Percentiles rank a stretch among this genome's conserved stretches.
Evolutionary conservation across 2,888 invertebrate genomes (phyloP).

Genomic region (Seira ritae): DNA sequence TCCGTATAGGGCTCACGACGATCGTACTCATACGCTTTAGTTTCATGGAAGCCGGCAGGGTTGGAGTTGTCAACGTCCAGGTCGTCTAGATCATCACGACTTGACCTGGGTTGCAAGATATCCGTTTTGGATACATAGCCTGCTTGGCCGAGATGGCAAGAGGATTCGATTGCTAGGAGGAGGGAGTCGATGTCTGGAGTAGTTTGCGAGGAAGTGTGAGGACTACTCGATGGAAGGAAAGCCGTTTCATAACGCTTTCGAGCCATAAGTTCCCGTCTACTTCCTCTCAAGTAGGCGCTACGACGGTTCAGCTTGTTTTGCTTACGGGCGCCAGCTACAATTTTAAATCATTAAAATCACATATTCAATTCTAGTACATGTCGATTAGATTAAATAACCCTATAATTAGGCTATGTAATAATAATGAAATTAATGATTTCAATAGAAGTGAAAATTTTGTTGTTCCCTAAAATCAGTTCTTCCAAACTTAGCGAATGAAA

Average conservation of each 20-base stretch:
- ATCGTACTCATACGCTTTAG: background rate
- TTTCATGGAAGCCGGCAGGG: background rate
- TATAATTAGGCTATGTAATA: too few species aligned
- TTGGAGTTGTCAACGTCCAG: background rate
- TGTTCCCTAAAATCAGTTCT: too few species aligned
- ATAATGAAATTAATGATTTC: too few species aligned
- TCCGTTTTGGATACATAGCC: conserved; percentile 54
- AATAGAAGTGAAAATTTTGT: too few species aligned
- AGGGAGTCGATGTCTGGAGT: conserved; percentile 71
- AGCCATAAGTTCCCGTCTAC: conserved; percentile 68
- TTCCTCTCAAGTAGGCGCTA: conserved; percentile 53
- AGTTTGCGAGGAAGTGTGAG: conserved; percentile 57
- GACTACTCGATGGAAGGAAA: conserved; percentile 70
- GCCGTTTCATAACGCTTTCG: conserved; percentile 73
- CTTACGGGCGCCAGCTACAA: conserved; percentile 31
- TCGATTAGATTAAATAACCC: too few species aligned
- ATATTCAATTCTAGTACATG: too few species aligned
- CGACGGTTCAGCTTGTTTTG: conserved; percentile 51
- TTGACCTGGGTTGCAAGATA: conserved; percentile 41
- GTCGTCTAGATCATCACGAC: conserved; percentile 37
- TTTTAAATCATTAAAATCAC: background rate
- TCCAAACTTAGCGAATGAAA: too few species aligned
- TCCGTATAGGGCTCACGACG: conserved; percentile 28
- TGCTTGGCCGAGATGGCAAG: conserved; percentile 58
- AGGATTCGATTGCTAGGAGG: conserved; percentile 67